A percentile compares a stretch with the other conserved stretches of the same genome.
Conservation (phyloP, 2,113 vertebrate genomes). For the Channa argus region DNA sequence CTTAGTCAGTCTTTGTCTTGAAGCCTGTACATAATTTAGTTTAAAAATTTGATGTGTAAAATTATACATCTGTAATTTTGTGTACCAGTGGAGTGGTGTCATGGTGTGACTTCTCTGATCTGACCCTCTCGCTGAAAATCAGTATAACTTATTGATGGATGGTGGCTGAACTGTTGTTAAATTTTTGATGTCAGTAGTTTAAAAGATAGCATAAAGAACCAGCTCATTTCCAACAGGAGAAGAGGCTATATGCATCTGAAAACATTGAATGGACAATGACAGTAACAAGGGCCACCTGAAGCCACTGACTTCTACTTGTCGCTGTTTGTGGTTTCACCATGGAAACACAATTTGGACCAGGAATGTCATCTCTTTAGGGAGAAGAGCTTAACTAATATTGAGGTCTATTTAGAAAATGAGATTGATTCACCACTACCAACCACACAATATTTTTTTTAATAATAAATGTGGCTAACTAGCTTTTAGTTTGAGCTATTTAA, state of each 20-base stretch:
- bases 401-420: constrained; percentile 31
- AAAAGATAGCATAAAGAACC: constrained; percentile 5
- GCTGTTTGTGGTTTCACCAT: constrained; percentile 69
- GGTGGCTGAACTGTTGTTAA: not conserved
- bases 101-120: too few relatives aligned
- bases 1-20: too few relatives aligned
- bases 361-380: constrained; percentile 40
- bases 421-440: constrained; percentile 25
- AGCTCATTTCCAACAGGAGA: constrained; percentile 30
- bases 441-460: constrained; percentile 7
- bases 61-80: too few relatives aligned
- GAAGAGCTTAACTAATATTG: constrained; percentile 33
- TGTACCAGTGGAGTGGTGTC: too few relatives aligned
- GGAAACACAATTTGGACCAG: constrained; percentile 52
- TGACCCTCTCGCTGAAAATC: too few relatives aligned
- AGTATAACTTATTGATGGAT: not conserved
- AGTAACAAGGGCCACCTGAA: constrained; percentile 22
- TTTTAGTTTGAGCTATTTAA: not conserved
- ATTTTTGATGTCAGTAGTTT: constrained; percentile 10
- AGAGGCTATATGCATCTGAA: constrained; percentile 32
- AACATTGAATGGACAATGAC: constrained; percentile 19
- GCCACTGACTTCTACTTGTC: constrained; percentile 55
- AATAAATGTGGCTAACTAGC: not conserved
- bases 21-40: too few relatives aligned
- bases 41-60: too few relatives aligned